phyloP scores from a whole-genome alignment of 2,113 vertebrate genomes.

The Heloderma charlesbogerti region DNA sequence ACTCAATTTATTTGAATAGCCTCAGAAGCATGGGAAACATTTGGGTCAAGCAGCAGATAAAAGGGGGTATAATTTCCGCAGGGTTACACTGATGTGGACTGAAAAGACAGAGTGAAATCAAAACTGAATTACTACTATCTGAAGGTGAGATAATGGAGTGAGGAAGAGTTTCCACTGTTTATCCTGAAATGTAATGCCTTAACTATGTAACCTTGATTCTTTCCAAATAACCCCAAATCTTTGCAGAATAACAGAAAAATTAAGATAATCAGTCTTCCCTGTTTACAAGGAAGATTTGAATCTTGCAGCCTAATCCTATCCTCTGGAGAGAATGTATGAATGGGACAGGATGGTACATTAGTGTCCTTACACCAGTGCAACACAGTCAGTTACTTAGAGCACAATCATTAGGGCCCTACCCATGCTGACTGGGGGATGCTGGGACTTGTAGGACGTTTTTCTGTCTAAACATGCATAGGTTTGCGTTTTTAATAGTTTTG shows the following conservation, averaged over 20 bases:
- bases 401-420: no score
- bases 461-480: no score
- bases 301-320: background rate
- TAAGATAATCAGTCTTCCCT: background rate
- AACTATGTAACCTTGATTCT: background rate
- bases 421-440: no score
- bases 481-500: no score
- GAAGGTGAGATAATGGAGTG: background rate
- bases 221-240: background rate
- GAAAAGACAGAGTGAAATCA: background rate
- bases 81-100: background rate
- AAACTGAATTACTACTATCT: slow-evolving; percentile 6
- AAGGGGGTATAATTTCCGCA: no score
- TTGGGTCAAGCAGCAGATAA: background rate
- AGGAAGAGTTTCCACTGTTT: background rate
- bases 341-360: no score
- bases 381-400: background rate
- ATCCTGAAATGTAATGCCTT: background rate
- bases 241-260: background rate
- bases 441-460: no score
- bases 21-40: background rate
- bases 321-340: background rate
- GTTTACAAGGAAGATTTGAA: background rate
- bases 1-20: background rate
- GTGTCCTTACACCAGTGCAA: background rate